These are phyloP conservation scores for Parambassis ranga DNA, from an alignment of 2,797 vertebrate species.

Conservation along the genomic window DNA sequence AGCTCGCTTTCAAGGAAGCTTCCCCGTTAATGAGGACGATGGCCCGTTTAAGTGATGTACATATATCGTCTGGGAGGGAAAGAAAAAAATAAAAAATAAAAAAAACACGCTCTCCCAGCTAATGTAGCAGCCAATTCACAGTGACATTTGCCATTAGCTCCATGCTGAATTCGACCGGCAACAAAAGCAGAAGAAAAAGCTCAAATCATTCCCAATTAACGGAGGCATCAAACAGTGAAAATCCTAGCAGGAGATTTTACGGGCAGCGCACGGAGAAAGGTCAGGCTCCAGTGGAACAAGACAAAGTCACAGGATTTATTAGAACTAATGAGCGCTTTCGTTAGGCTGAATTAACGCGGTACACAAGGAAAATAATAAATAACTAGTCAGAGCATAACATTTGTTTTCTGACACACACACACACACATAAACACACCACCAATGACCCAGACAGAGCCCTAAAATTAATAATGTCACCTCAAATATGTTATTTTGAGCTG, in stretches of 20 bases:
- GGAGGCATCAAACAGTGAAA: slow-evolving; percentile 86
- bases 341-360: slow-evolving; percentile 73
- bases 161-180: slow-evolving; percentile 77
- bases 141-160: slow-evolving; percentile 92
- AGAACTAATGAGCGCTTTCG: slow-evolving; percentile 88
- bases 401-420: slow-evolving; percentile 33
- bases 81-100: background rate
- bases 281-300: slow-evolving; percentile 84
- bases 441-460: slow-evolving; percentile 11
- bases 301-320: slow-evolving; percentile 69
- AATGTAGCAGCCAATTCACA: slow-evolving; percentile 81
- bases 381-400: slow-evolving; percentile 18
- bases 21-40: slow-evolving; percentile 76
- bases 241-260: slow-evolving; percentile 81
- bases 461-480: slow-evolving; percentile 5
- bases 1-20: slow-evolving; percentile 63
- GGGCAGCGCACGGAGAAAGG: slow-evolving; percentile 86
- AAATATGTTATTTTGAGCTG: slow-evolving; percentile 36
- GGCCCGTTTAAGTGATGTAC: slow-evolving; percentile 39
- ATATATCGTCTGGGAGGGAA: slow-evolving; percentile 47
- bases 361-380: slow-evolving; percentile 49
- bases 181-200: slow-evolving; percentile 75
- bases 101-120: slow-evolving; percentile 77
- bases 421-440: background rate
- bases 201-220: slow-evolving; percentile 91